Conservation (phyloP, 2,888 invertebrate species). For the Microctonus aethiopoides region DNA sequence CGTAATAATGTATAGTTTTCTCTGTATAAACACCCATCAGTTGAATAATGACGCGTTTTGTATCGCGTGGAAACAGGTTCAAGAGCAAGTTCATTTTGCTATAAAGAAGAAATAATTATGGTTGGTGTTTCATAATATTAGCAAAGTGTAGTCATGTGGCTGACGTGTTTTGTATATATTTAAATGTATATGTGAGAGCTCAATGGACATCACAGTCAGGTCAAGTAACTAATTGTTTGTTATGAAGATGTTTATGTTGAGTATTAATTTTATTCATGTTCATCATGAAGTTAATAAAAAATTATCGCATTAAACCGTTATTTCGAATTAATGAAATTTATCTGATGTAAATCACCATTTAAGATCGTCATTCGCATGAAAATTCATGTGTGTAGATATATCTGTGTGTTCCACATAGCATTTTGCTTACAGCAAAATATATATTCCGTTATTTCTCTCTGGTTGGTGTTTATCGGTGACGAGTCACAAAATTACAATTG, state of each 20-base stretch:
- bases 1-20: background rate
- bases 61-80: background rate
- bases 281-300: background rate
- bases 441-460: background rate
- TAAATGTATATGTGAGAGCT: conserved; percentile 42
- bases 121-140: conserved; percentile 39
- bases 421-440: background rate
- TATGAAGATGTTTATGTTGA: conserved; percentile 41
- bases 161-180: conserved; percentile 25
- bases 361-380: background rate
- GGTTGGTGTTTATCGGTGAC: background rate
- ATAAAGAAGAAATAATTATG: conserved; percentile 30
- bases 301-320: background rate
- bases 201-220: conserved; percentile 50
- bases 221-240: conserved; percentile 53
- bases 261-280: background rate
- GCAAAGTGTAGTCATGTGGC: conserved; percentile 26
- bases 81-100: conserved; percentile 20
- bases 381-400: background rate
- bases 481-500: background rate
- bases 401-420: background rate
- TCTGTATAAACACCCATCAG: conserved; percentile 8
- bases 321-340: background rate
- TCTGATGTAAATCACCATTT: conserved; percentile 1
- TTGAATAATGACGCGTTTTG: conserved; percentile 12